Conservation (phyloP, 2,113 vertebrate species). For the Ondatra zibethicus region DNA sequence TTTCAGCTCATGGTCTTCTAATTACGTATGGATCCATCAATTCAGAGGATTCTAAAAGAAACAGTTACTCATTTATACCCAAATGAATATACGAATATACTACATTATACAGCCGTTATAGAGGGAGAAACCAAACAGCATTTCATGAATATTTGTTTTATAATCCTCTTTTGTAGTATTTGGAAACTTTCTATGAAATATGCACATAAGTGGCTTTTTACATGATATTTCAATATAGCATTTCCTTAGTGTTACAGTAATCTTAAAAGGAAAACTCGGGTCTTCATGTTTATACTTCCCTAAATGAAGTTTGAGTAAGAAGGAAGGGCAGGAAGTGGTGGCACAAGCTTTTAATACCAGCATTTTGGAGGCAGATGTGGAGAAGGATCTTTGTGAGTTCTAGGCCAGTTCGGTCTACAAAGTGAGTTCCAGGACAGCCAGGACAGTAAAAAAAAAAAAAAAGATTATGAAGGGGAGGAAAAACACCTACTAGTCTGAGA, state of each 20-base stretch:
- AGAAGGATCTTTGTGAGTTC: neutral
- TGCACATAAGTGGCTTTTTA: constrained; percentile 15
- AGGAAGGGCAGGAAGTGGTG: neutral
- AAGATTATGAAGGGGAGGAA: neutral
- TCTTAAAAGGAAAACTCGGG: neutral
- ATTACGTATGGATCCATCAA: neutral
- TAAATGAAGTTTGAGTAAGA: neutral
- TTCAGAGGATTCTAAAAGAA: neutral
- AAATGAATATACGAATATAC: neutral
- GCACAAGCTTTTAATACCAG: neutral
- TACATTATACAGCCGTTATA: neutral
- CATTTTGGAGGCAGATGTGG: neutral
- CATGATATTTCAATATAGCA: neutral
- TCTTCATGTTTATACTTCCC: constrained; percentile 9
- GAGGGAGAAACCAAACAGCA: neutral
- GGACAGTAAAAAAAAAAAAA: neutral
- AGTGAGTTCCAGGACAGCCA: neutral
- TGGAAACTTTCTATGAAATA: constrained; percentile 42
- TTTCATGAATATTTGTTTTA: constrained; percentile 13
- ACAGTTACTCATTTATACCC: neutral
- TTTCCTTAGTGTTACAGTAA: neutral
- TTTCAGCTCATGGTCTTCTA: constrained; percentile 30
- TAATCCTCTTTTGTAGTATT: neutral
- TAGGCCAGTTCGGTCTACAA: neutral
- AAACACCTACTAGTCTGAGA: neutral